These are phyloP conservation scores for Propithecus deckenii DNA, from an alignment of 2,797 vertebrate species.

Conservation along the genomic window DNA sequence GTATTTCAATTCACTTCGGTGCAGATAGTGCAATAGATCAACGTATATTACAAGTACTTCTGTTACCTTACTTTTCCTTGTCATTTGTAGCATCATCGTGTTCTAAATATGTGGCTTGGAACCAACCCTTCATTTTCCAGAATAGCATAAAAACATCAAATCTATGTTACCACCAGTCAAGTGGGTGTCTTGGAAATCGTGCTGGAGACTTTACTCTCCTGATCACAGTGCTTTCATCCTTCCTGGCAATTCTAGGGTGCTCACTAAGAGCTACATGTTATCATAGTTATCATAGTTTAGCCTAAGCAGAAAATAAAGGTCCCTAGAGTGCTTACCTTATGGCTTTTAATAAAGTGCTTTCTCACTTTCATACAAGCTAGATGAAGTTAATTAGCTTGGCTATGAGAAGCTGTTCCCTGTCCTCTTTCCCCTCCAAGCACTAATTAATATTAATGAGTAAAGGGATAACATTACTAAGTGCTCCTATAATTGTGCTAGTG, in stretches of 20 bases:
- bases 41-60: not conserved
- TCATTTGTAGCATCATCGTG: not conserved
- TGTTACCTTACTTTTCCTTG: not conserved
- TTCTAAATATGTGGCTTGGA: not conserved
- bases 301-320: conserved; percentile 22
- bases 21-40: not conserved
- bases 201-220: not conserved
- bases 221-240: not conserved
- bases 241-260: not conserved
- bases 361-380: not conserved
- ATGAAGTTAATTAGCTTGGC: conserved; percentile 44
- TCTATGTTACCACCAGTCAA: not conserved
- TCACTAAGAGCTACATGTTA: not conserved
- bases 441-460: conserved; percentile 68
- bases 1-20: not conserved
- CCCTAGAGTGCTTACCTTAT: not conserved
- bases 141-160: not conserved
- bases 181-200: not conserved
- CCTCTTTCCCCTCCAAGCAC: conserved; percentile 18
- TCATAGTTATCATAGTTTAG: not conserved
- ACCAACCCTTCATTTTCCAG: not conserved
- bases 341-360: conserved; percentile 30
- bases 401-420: conserved; percentile 8
- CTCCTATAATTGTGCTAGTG: not conserved
- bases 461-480: conserved; percentile 24